These are phyloP conservation scores for Eospalax fontanierii DNA, from an alignment of 2,797 vertebrate genomes.

Conservation along the genomic window DNA sequence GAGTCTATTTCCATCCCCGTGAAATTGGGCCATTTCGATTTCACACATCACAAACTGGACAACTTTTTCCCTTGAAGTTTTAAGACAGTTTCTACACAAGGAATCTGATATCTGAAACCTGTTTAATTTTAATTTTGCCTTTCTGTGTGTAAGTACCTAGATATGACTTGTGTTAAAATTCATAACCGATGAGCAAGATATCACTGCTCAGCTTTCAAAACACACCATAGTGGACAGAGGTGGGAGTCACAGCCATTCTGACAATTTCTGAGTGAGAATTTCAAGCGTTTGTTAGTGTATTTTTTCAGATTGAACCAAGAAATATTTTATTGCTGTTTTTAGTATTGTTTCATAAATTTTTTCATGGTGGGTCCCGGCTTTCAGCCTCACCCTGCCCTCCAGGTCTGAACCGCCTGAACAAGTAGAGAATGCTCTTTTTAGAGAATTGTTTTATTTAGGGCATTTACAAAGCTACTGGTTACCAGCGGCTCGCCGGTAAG, in stretches of 20 bases:
- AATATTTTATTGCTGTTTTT: background rate
- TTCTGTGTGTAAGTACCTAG: background rate
- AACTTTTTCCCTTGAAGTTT: background rate
- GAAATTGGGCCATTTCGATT: slow-evolving; percentile 58
- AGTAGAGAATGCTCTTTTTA: no score
- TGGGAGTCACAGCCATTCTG: background rate
- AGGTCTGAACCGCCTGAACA: no score
- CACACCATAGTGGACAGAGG: background rate
- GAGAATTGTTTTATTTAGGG: no score
- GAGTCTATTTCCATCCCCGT: slow-evolving; percentile 32
- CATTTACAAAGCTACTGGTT: no score
- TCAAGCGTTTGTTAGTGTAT: background rate
- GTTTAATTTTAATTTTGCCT: background rate
- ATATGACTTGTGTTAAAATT: background rate
- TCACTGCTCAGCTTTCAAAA: background rate
- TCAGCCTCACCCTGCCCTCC: no score
- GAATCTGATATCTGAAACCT: background rate
- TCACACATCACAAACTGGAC: background rate
- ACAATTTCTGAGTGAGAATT: background rate
- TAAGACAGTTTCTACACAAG: background rate
- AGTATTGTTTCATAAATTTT: no score
- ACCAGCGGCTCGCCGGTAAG: no score
- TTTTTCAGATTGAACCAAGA: background rate
- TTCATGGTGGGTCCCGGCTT: no score
- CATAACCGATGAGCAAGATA: background rate